phyloP scores from a whole-genome alignment of 2,113 vertebrate species.

The Rhineura floridana region DNA sequence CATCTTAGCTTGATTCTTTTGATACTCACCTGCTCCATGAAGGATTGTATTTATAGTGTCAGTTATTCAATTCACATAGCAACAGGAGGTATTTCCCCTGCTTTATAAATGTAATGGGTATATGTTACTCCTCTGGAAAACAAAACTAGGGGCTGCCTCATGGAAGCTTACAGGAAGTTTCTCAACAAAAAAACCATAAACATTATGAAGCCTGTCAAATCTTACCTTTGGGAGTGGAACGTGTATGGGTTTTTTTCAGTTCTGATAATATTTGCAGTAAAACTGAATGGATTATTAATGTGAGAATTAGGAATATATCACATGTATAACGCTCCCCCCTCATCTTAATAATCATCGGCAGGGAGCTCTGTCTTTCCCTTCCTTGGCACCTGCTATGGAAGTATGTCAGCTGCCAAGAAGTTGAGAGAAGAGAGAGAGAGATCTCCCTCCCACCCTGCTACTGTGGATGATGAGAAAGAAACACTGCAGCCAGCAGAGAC shows the following conservation, averaged over 20 bases:
- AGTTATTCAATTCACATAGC: conserved; percentile 24
- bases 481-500: not conserved
- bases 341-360: not conserved
- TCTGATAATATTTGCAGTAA: conserved; percentile 5
- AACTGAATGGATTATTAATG: not conserved
- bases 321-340: not conserved
- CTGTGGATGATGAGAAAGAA: too few relatives aligned
- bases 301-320: not conserved
- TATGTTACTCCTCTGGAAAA: conserved; percentile 62
- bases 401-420: not conserved
- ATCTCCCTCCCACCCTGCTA: too few relatives aligned
- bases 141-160: conserved; percentile 34
- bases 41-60: conserved; percentile 1
- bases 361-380: not conserved
- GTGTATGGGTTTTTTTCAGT: not conserved
- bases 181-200: not conserved
- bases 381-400: not conserved
- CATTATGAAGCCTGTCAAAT: not conserved
- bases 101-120: conserved; percentile 45
- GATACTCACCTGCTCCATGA: conserved; percentile 10
- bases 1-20: conserved; percentile 7
- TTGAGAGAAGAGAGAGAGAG: too few relatives aligned
- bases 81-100: conserved; percentile 47
- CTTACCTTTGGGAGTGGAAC: not conserved
- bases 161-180: not conserved